Conservation (phyloP, 2,797 vertebrate species). For the Anas georgica region DNA sequence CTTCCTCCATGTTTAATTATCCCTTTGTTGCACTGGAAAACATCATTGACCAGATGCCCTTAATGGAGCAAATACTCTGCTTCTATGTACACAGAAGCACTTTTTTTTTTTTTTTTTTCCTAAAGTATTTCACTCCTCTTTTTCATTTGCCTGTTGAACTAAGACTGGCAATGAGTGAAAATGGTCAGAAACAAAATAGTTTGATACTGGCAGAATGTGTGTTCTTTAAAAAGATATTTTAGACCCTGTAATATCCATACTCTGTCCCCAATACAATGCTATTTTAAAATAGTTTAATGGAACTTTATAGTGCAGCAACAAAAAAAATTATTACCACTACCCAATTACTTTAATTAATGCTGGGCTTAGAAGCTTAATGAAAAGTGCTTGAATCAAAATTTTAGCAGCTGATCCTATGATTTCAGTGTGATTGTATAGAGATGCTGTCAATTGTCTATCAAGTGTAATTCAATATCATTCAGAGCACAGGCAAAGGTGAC, state of each 20-base stretch:
- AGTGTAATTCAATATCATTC: neutral
- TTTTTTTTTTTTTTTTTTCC: too few species aligned
- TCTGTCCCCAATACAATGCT: rapidly evolving
- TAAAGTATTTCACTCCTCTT: neutral
- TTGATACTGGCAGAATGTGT: neutral
- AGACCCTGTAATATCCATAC: neutral
- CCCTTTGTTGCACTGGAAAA: neutral
- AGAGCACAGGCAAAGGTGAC: neutral
- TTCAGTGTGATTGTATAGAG: neutral
- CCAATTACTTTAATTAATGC: too few species aligned
- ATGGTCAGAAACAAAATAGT: neutral
- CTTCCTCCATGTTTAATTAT: neutral
- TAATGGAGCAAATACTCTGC: neutral
- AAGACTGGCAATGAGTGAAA: neutral
- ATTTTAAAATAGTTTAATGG: neutral
- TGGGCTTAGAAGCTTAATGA: neutral
- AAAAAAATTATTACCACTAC: neutral
- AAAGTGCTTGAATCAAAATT: neutral
- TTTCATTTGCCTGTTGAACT: too few species aligned
- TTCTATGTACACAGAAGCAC: neutral
- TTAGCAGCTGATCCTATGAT: neutral
- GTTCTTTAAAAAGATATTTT: too few species aligned
- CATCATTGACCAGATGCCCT: neutral
- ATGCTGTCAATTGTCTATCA: neutral
- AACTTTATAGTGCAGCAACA: neutral